Percentiles rank a stretch among this genome's conserved stretches.
Evolutionary conservation across 2,797 vertebrate genomes (phyloP).

Genomic region (Cyprinella venusta): DNA sequence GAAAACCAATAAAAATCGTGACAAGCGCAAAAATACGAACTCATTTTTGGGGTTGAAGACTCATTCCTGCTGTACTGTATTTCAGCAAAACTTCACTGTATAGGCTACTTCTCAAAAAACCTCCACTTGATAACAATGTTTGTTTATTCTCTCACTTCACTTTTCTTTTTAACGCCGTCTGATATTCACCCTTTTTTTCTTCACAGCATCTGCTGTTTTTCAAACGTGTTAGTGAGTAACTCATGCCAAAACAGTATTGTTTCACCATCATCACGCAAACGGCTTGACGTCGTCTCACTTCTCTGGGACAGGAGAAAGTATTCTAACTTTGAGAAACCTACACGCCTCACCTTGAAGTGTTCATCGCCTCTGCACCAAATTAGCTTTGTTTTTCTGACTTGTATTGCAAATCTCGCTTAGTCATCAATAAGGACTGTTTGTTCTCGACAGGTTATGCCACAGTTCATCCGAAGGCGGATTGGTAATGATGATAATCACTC

Average conservation of each 20-base stretch:
- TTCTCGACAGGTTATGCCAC: constrained; percentile 36
- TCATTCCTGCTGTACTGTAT: too few relatives aligned
- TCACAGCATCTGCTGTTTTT: not conserved
- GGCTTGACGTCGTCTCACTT: not conserved
- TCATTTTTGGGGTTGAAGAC: too few relatives aligned
- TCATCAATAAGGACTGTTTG: constrained; percentile 27
- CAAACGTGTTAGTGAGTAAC: not conserved
- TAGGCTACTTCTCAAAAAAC: not conserved
- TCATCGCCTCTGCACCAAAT: not conserved
- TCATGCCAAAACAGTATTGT: not conserved
- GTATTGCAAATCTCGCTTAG: not conserved
- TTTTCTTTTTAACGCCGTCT: too few relatives aligned
- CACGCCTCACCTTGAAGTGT: not conserved
- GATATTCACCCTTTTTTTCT: not conserved
- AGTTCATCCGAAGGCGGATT: constrained; percentile 48
- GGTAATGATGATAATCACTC: constrained; percentile 38
- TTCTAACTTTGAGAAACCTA: not conserved
- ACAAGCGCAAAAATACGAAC: too few relatives aligned
- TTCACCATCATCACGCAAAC: not conserved
- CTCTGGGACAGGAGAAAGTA: not conserved
- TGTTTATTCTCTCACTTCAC: not conserved
- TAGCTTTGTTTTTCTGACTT: not conserved
- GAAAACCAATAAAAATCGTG: not conserved
- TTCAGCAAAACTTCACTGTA: not conserved
- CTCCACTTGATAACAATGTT: not conserved